A percentile compares a stretch with the other conserved stretches of the same genome.
These are phyloP conservation scores for Schizopygopsis pylzovi DNA, from an alignment of 2,797 vertebrate genomes.

Conservation along the genomic window DNA sequence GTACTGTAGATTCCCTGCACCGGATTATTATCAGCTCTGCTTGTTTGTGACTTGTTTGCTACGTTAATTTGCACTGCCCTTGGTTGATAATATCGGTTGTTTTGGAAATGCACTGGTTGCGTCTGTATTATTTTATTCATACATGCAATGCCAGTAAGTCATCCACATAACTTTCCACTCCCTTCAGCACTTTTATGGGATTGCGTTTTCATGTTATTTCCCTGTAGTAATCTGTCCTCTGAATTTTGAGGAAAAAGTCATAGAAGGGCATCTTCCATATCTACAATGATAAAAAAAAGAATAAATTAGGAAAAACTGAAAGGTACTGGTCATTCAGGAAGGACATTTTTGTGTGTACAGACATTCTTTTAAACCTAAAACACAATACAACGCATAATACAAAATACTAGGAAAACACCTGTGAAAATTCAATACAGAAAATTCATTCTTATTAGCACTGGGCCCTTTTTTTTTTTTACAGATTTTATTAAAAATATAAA, in stretches of 20 bases:
- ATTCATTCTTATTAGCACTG: not conserved
- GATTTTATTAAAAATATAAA: not conserved
- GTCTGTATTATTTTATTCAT: not conserved
- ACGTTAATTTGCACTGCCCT: not conserved
- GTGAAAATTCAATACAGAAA: not conserved
- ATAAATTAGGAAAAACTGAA: not conserved
- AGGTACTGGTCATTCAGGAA: not conserved
- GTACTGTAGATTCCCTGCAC: not conserved
- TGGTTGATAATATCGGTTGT: not conserved
- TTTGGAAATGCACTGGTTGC: not conserved
- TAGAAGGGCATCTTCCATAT: not conserved
- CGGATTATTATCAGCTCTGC: not conserved
- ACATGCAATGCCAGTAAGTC: not conserved
- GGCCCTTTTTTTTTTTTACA: not conserved
- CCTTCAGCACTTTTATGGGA: not conserved
- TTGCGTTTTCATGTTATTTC: not conserved
- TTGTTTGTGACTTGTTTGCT: not conserved
- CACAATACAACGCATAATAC: not conserved
- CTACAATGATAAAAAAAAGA: not conserved
- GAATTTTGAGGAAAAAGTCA: not conserved
- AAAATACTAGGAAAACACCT: not conserved
- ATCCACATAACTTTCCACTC: not conserved
- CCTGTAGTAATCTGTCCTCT: not conserved
- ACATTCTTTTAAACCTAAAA: not conserved
- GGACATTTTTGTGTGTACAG: not conserved